Percentiles rank a stretch among this genome's conserved stretches.
These are phyloP conservation scores for Drosophila tsacasi DNA, from an alignment of 1,140 invertebrate species.

Conservation along the genomic window DNA sequence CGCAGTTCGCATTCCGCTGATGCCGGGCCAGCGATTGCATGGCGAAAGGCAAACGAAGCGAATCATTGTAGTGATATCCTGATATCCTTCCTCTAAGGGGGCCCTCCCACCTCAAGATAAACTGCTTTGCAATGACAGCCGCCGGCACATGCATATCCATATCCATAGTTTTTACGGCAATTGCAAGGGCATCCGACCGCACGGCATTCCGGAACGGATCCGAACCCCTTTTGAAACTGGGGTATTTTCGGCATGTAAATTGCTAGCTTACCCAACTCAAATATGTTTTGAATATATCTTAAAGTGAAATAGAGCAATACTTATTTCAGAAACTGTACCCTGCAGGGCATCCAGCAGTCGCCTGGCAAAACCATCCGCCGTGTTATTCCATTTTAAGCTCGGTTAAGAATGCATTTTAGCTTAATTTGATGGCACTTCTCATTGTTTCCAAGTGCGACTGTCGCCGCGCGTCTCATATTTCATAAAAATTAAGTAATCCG, in stretches of 20 bases:
- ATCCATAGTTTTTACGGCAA: slow-evolving; percentile 36
- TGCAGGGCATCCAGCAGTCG: slow-evolving; percentile 14
- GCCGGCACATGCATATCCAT: slow-evolving; percentile 53
- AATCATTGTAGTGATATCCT: slow-evolving; percentile 63
- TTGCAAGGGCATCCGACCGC: slow-evolving; percentile 15
- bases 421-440: slow-evolving; percentile 57
- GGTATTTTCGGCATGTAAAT: background rate
- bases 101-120: slow-evolving; percentile 54
- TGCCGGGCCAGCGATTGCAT: slow-evolving; percentile 51
- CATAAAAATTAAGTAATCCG: slow-evolving; percentile 81
- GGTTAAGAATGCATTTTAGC: slow-evolving; percentile 47
- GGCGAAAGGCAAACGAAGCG: slow-evolving; percentile 39
- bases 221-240: background rate
- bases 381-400: slow-evolving; percentile 41
- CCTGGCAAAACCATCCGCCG: background rate
- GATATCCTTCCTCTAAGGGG: slow-evolving; percentile 22
- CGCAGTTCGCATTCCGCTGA: slow-evolving; percentile 30
- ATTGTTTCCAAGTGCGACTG: slow-evolving; percentile 52
- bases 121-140: slow-evolving; percentile 60
- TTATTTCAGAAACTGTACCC: background rate
- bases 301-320: background rate
- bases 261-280: background rate
- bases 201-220: background rate
- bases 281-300: background rate
- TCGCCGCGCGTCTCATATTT: slow-evolving; percentile 66